Evolutionary conservation across 2,797 vertebrate species (phyloP).

Genomic region (Gallinago nigripennis): DNA sequence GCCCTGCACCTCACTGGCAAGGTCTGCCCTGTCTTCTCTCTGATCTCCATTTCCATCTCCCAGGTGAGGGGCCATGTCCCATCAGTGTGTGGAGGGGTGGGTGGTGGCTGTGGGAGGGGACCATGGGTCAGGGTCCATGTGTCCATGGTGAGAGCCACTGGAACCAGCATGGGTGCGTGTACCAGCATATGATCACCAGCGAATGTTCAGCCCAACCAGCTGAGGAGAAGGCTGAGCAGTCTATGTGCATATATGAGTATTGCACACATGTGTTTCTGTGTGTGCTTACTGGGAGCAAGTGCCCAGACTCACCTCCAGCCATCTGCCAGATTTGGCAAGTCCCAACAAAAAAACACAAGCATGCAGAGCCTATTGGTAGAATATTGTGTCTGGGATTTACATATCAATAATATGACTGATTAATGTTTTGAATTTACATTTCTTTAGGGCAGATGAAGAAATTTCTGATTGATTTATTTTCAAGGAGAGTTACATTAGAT

Average conservation of each 20-base stretch:
- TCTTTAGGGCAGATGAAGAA: not conserved
- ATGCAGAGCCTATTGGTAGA: not conserved
- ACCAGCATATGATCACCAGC: no score
- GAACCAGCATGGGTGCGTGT: accelerated
- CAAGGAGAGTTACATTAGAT: not conserved
- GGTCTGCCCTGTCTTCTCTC: not conserved
- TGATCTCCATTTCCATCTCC: not conserved
- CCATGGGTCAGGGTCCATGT: accelerated
- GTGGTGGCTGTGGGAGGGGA: not conserved
- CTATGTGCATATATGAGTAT: not conserved
- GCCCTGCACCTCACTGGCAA: accelerated
- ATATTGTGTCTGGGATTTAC: not conserved
- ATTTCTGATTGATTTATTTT: not conserved
- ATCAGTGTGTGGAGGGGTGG: not conserved
- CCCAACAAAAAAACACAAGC: not conserved
- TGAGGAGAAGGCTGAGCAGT: accelerated
- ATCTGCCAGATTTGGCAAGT: not conserved
- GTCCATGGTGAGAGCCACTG: not conserved
- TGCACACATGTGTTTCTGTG: accelerated
- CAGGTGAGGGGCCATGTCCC: accelerated
- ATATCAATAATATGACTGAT: not conserved
- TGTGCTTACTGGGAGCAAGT: accelerated
- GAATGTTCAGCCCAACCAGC: not conserved
- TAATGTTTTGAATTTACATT: not conserved
- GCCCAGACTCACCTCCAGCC: not conserved